phyloP scores from a whole-genome alignment of 1,140 invertebrate genomes.

The Zaprionus taronus region DNA sequence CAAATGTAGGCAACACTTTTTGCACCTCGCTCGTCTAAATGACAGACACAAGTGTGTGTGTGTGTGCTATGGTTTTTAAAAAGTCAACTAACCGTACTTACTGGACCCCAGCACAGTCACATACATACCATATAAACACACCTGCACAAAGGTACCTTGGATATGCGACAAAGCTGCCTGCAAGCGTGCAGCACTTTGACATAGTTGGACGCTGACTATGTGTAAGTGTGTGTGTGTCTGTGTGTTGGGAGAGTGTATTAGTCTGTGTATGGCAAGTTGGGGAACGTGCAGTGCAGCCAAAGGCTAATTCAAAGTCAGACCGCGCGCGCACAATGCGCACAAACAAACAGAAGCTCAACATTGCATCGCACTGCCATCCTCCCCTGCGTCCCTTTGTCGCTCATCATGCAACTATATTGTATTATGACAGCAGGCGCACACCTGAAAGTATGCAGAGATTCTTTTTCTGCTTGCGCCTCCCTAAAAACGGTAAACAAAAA shows the following conservation, averaged over 20 bases:
- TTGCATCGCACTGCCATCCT: constrained; percentile 8
- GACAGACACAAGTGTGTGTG: constrained; percentile 61
- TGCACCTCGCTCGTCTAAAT: constrained; percentile 45
- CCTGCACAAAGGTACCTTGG: constrained; percentile 5
- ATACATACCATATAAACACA: background rate
- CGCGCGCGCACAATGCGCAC: constrained; percentile 48
- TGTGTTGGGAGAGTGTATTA: background rate
- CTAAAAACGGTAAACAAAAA: constrained; percentile 74
- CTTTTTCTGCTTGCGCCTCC: constrained; percentile 46
- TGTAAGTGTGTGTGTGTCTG: background rate
- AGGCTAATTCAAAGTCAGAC: constrained; percentile 71
- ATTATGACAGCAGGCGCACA: constrained; percentile 75
- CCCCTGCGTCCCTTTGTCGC: background rate
- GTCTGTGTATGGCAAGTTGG: constrained; percentile 4
- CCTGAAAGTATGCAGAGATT: constrained; percentile 78
- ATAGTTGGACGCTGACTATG: background rate
- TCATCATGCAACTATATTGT: constrained; percentile 46
- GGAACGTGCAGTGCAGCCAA: constrained; percentile 30
- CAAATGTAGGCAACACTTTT: constrained; percentile 40
- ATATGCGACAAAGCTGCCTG: constrained; percentile 44
- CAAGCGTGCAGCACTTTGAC: constrained; percentile 42
- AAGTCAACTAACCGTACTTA: constrained; percentile 64
- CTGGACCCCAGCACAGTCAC: constrained; percentile 36
- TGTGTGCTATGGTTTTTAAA: constrained; percentile 40
- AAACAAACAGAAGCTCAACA: constrained; percentile 34